Evolutionary conservation across 2,888 invertebrate species (phyloP).

Genomic region (Heteromurus nitidus): DNA sequence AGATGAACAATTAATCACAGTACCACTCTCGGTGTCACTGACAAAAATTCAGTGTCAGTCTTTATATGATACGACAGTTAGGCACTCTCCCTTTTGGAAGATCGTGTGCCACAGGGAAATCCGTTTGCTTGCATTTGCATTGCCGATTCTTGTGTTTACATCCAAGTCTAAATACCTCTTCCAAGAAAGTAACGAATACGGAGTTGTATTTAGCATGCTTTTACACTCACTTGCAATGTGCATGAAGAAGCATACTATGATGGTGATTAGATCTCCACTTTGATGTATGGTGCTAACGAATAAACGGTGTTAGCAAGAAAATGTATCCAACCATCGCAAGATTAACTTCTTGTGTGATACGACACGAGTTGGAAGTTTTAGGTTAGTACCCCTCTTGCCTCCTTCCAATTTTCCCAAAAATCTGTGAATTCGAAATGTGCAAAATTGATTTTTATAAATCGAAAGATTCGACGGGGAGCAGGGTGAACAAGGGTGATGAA

Average conservation of each 20-base stretch:
- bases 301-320: conserved; percentile 17
- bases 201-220: conserved; percentile 6
- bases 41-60: conserved; percentile 45
- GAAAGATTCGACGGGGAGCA: background rate
- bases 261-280: conserved; percentile 31
- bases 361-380: no score
- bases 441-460: background rate
- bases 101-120: conserved; percentile 32
- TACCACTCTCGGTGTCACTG: conserved; percentile 45
- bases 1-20: conserved; percentile 41
- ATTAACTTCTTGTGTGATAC: no score
- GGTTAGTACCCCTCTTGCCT: no score
- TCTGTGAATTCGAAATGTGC: no score
- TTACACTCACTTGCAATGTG: no score
- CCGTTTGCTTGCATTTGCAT: no score
- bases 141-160: no score
- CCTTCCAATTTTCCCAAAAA: no score
- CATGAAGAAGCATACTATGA: no score
- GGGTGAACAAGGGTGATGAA: conserved; percentile 37
- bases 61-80: conserved; percentile 51
- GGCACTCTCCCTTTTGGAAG: conserved; percentile 24
- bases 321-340: no score
- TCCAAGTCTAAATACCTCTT: no score
- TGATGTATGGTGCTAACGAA: conserved; percentile 34
- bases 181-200: no score